phyloP scores from a whole-genome alignment of 2,113 vertebrate genomes.

The Tetrax tetrax region DNA sequence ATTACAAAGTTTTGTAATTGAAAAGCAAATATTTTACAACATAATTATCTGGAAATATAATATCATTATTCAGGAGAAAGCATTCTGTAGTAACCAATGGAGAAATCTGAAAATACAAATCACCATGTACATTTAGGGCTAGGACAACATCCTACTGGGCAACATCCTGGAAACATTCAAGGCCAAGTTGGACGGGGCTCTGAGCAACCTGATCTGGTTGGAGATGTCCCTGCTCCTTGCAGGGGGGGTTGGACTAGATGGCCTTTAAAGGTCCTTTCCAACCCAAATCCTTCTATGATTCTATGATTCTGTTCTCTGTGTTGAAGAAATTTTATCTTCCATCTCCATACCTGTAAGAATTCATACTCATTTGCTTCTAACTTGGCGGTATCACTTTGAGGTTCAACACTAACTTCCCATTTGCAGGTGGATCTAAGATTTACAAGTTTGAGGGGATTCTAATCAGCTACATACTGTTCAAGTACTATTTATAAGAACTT shows the following conservation, averaged over 20 bases:
- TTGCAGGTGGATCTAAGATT: neutral
- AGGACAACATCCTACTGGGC: neutral
- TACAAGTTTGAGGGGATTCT: neutral
- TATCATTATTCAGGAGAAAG: neutral
- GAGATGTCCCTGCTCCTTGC: too few relatives aligned
- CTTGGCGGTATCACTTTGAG: neutral
- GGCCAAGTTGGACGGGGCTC: too few relatives aligned
- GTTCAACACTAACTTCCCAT: neutral
- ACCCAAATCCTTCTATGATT: too few relatives aligned
- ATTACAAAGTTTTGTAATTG: neutral
- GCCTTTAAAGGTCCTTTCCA: too few relatives aligned
- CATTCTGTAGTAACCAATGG: neutral
- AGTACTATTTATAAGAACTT: slow-evolving; percentile 5
- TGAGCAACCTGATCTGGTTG: too few relatives aligned
- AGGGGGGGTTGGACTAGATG: too few relatives aligned
- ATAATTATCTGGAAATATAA: neutral
- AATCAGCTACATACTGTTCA: neutral
- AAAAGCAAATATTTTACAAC: neutral
- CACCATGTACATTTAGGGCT: rapidly evolving
- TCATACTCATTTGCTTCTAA: neutral
- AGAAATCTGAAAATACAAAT: neutral
- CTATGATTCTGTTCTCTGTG: neutral
- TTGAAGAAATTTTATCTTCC: neutral
- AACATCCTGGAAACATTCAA: neutral
- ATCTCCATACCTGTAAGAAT: neutral